Percentiles rank a stretch among this genome's conserved stretches.
Conservation (phyloP, 2,113 vertebrate genomes). For the Ibidorhyncha struthersii region DNA sequence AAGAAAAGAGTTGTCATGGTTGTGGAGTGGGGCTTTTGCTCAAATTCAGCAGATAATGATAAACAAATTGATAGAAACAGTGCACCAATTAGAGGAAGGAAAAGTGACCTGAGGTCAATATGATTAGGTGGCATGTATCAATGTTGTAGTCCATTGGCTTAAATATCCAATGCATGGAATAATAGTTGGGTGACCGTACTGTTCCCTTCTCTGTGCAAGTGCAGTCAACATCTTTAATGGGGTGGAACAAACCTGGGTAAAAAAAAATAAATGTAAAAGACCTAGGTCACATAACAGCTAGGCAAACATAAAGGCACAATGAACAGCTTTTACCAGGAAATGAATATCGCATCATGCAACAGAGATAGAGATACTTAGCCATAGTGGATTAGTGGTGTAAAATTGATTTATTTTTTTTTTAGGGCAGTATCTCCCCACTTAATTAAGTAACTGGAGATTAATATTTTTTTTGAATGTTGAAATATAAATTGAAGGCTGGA, state of each 20-base stretch:
- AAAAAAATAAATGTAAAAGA: neutral
- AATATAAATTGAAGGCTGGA: neutral
- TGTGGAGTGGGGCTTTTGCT: neutral
- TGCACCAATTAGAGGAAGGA: neutral
- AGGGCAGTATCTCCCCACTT: neutral
- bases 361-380: neutral
- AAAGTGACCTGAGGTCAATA: neutral
- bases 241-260: slow-evolving; percentile 21
- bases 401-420: slow-evolving; percentile 31
- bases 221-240: slow-evolving; percentile 39
- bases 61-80: neutral
- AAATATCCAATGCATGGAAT: neutral
- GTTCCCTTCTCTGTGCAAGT: slow-evolving; percentile 21
- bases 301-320: neutral
- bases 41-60: neutral
- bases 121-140: neutral
- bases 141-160: slow-evolving; percentile 32
- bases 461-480: neutral
- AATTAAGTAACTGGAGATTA: neutral
- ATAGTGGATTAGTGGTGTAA: neutral
- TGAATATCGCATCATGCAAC: neutral
- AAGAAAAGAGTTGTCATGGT: neutral
- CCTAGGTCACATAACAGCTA: neutral
- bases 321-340: neutral
- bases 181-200: neutral